Evolutionary conservation across 2,113 vertebrate species (phyloP).

Genomic region (Chauna torquata): DNA sequence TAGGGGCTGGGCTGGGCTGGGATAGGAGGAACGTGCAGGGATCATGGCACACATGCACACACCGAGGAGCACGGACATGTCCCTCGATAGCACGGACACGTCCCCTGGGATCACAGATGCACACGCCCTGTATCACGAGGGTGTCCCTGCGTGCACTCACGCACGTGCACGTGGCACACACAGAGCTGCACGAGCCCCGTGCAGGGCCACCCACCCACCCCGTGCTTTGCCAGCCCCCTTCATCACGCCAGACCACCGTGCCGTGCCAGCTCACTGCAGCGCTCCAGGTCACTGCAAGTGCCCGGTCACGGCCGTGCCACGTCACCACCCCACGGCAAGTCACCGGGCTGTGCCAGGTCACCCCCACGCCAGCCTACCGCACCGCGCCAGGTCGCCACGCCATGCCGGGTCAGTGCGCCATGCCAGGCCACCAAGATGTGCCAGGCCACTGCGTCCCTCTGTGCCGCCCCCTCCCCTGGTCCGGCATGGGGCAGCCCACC

Average conservation of each 20-base stretch:
- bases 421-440: neutral
- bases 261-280: neutral
- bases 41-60: no score
- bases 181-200: neutral
- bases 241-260: no score
- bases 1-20: neutral
- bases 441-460: neutral
- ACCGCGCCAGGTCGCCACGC: neutral
- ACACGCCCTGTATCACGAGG: neutral
- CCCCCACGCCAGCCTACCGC: neutral
- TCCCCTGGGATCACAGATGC: neutral
- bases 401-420: neutral
- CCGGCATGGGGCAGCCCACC: no score
- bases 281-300: neutral
- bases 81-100: neutral
- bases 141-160: neutral
- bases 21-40: neutral
- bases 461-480: neutral
- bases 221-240: neutral
- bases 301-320: neutral
- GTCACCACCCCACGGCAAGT: no score
- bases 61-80: neutral
- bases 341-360: neutral
- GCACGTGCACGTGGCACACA: rapidly evolving
- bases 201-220: neutral